Base-by-base conservation (phyloP, 1,140 invertebrate species). In the Eriosoma lanigerum region DNA sequence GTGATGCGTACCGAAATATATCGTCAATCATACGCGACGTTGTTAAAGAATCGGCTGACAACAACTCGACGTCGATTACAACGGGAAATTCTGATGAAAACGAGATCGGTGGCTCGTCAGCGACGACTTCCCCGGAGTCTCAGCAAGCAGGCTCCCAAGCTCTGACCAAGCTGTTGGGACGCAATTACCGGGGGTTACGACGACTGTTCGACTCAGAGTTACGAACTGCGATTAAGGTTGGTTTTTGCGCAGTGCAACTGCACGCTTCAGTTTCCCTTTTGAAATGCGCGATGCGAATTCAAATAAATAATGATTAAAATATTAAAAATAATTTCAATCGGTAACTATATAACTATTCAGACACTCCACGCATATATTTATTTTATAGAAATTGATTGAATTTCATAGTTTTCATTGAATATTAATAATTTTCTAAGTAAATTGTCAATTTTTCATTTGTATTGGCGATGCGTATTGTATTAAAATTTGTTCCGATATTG, bases 121-220 rank as follows among this genome's bases (percentile, higher is more conserved):
- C 44, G 21, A 17, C 66, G 15, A 26, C 21, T n/a, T 3, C 73
- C 15, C 2, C 26, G 52, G 52, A 46, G 32, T 4, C 3, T 38
- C 73, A 32, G 8, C 17, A 5, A 13, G 21, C 9, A 15, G 29
- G 32, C 15, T 10, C n/a, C 26, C 15, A 60, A 15, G n/a, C 32
- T 3, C n/a, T 76, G 15, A 21, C 29, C n/a, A 76, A 58, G 3
- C 21, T 81, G 29, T 8, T 81, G 1, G 81, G 68, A 13, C 50
- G 56, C 24, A 81, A 81, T 44, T 81, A 54, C 21, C 46, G 81
- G 19, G 81, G 81, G 6, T 46, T 81, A 24, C 68, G 81, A 10
- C 21, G 66, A 15, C 50, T 81, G 32, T 81, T 81, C n/a, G 38
- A 81, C 46, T 58, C 68, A n/a, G 81, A 81, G 56, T 46, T 81